These are phyloP conservation scores for Volucella bombylans DNA, from an alignment of 2,888 invertebrate species.

Conservation along the genomic window DNA sequence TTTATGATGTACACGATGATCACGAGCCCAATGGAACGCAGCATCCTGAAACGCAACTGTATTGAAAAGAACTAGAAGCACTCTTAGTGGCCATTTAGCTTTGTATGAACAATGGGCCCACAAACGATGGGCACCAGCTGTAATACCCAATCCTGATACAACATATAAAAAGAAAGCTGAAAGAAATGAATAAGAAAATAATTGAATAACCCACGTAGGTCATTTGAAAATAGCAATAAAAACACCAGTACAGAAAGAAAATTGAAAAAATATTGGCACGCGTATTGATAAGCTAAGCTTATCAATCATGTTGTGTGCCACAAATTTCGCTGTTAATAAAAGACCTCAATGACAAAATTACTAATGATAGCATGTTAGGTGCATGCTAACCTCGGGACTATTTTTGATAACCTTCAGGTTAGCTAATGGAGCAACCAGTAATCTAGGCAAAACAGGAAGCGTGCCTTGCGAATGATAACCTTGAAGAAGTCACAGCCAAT, in stretches of 20 bases:
- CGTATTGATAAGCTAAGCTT: slow-evolving; percentile 23
- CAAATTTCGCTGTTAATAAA: background rate
- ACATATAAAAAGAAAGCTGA: slow-evolving; percentile 89
- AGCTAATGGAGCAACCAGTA: background rate
- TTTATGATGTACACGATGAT: slow-evolving; percentile 95
- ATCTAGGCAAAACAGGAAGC: slow-evolving; percentile 15
- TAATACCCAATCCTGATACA: slow-evolving; percentile 93
- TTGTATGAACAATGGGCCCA: slow-evolving; percentile 98
- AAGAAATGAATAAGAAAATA: slow-evolving; percentile 74
- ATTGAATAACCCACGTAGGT: background rate
- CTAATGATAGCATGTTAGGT: slow-evolving; percentile 23
- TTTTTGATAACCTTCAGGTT: slow-evolving; percentile 18
- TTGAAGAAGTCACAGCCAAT: background rate
- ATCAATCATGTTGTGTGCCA: slow-evolving; percentile 23
- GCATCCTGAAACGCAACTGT: slow-evolving; percentile 95
- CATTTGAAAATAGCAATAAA: no score
- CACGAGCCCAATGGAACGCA: slow-evolving; percentile 90
- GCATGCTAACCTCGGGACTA: slow-evolving; percentile 11
- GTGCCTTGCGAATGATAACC: slow-evolving; percentile 34
- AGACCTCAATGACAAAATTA: background rate
- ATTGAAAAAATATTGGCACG: slow-evolving; percentile 32
- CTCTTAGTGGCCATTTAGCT: slow-evolving; percentile 93
- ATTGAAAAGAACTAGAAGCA: slow-evolving; percentile 91
- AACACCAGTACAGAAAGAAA: background rate
- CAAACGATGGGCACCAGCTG: slow-evolving; percentile 97